Evolutionary conservation across 2,888 invertebrate species (phyloP).

Genomic region (Trachelus iudaicus): DNA sequence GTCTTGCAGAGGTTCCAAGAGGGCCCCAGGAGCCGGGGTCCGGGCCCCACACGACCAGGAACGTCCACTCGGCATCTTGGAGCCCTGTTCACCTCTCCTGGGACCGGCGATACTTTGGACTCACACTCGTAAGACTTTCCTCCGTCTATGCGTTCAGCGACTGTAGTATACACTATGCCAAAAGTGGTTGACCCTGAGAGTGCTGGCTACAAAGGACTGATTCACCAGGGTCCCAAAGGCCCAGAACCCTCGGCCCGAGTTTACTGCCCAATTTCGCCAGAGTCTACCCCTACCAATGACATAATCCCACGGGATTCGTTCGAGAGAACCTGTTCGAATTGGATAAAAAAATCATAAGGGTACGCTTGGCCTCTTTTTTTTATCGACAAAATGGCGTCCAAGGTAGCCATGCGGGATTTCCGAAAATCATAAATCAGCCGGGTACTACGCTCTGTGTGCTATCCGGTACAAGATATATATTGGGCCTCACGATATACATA

Average conservation of each 20-base stretch:
- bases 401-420: background rate
- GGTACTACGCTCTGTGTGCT: background rate
- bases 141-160: slow-evolving; percentile 11
- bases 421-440: background rate
- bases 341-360: background rate
- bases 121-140: background rate
- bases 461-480: background rate
- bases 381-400: background rate
- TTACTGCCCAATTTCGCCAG: slow-evolving; percentile 23
- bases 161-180: slow-evolving; percentile 30
- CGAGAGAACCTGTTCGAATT: background rate
- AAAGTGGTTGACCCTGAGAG: slow-evolving; percentile 65
- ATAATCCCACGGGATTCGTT: slow-evolving; percentile 29
- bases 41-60: background rate
- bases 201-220: slow-evolving; percentile 62
- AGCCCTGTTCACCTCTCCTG: background rate
- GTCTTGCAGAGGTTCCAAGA: slow-evolving; percentile 6
- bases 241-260: slow-evolving; percentile 37
- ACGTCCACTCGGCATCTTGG: background rate
- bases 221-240: slow-evolving; percentile 51
- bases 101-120: background rate
- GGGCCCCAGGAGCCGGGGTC: background rate
- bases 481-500: background rate
- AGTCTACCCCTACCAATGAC: slow-evolving; percentile 27
- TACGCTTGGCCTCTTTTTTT: background rate